Base-by-base conservation (phyloP, 2,888 invertebrate species). In the Orthonychiurus folsomi region DNA sequence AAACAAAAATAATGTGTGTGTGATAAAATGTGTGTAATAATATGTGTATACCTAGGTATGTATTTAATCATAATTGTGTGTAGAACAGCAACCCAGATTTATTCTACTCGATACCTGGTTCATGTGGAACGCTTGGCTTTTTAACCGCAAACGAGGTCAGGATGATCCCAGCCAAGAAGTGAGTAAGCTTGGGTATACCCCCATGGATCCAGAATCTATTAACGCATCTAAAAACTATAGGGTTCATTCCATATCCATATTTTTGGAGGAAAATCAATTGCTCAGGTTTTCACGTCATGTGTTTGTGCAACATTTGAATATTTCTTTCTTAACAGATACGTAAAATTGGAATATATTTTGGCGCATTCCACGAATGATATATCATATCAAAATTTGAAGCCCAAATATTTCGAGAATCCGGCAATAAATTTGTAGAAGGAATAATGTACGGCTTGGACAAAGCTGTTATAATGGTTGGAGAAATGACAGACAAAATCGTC, bases 121-220 rank as follows among this genome's bases (percentile, higher is more conserved):
- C 59, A 18, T 50, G 50, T 25, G 59, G 59, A 5, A 59, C 59
- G 3, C 28, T 59, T 59, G 59, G 50, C 2, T 59, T 59, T 37
- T 23, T 59, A 2, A 59, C 59, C 3, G 59, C 48, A 20, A 50
- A 48, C 5, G 28, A 28, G 18, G 21, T 59, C 12, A 48, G 3
- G 26, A 23, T 59, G 18, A 12, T 59, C 12, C 59, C 59, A 12
- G 59, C 59, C 20, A 18, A 28, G 26, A 28, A 2, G 56, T 37
- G 15, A 37, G 15, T 9, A 37, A 37, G 15, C 15, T 37, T 9
- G 37, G 37, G 15, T n/a, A n/a, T n/a, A n/a, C n/a, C n/a, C n/a
- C n/a, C n/a, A n/a, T n/a, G n/a, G n/a, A n/a, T n/a, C n/a, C n/a
- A n/a, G n/a, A n/a, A n/a, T n/a, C n/a, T n/a, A n/a, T n/a, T n/a